Base-by-base conservation (phyloP, 1,140 invertebrate genomes). In the Paraescarpia echinospica region DNA sequence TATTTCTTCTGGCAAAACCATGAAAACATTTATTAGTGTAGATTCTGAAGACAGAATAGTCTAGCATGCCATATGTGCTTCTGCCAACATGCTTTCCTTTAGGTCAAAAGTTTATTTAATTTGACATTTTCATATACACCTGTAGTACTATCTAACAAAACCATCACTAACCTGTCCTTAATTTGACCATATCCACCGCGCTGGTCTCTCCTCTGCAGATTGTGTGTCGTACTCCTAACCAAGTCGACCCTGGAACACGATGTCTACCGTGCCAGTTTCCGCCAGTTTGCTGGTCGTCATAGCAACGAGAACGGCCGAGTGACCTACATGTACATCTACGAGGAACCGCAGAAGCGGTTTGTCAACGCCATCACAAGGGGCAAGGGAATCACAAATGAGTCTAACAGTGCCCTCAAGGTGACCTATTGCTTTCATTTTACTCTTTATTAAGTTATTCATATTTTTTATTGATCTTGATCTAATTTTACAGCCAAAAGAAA, bases 381-480 rank as follows among this genome's bases (percentile, higher is more conserved):
- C 34, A 35, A 59, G 34, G 91, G 91, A 12, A 33, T 59, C 48
- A 51, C 34, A 2, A 91, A 91, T 33, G 91, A 59, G 89, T 34
- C 89, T n/a, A 12, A 12, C 48, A 51, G n/a, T 59, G 41, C 91
- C 12, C 91, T 91, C 41, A 91, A 91, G 91, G 91, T 91, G 41
- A 48, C 35, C 41, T 59, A 14, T 41, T 33, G 33, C 35, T 91
- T 41, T 6, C 41, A 41, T 41, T 12, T 12, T n/a, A n/a, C n/a
- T n/a, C n/a, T n/a, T n/a, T n/a, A n/a, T n/a, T n/a, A n/a, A n/a
- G n/a, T n/a, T n/a, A n/a, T n/a, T n/a, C n/a, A n/a, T n/a, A n/a
- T n/a, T n/a, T n/a, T n/a, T n/a, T n/a, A n/a, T n/a, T n/a, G n/a
- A n/a, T n/a, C n/a, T n/a, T n/a, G n/a, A n/a, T n/a, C n/a, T n/a